phyloP scores from a whole-genome alignment of 2,888 invertebrate species.

The Willowsia nigromaculata region DNA sequence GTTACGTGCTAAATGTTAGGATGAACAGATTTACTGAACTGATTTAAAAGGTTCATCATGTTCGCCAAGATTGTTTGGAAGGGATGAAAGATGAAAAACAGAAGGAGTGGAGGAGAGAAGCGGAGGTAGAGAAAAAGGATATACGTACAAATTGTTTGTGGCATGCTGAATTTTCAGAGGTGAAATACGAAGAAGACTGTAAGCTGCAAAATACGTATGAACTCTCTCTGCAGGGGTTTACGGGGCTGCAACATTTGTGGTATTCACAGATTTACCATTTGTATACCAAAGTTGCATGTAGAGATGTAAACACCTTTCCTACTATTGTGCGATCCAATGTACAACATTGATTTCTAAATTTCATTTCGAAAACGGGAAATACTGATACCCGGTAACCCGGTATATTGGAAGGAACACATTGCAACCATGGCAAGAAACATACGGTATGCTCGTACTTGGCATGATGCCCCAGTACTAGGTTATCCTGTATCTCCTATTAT shows the following conservation, averaged over 20 bases:
- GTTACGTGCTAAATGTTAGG: conserved; percentile 14
- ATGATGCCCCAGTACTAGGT: not conserved
- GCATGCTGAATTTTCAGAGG: not conserved
- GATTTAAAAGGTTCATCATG: conserved; percentile 54
- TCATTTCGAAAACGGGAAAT: too few species aligned
- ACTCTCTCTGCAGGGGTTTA: too few species aligned
- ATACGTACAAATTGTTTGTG: not conserved
- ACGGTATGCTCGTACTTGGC: not conserved
- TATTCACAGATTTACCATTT: too few species aligned
- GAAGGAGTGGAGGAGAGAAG: not conserved
- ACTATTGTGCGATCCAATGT: too few species aligned
- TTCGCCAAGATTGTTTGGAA: conserved; percentile 46
- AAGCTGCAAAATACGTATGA: not conserved
- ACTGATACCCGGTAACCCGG: too few species aligned
- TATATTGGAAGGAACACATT: not conserved
- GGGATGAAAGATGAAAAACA: conserved; percentile 48
- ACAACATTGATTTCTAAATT: too few species aligned
- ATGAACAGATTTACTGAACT: conserved; percentile 15
- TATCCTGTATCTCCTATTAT: conserved; percentile 26
- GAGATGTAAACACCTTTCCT: too few species aligned
- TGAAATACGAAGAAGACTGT: not conserved
- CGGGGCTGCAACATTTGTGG: too few species aligned
- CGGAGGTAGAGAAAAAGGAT: not conserved
- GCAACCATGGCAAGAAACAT: not conserved
- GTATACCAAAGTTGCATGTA: too few species aligned